phyloP scores from a whole-genome alignment of 2,888 invertebrate genomes.

The Abscondita cerata region DNA sequence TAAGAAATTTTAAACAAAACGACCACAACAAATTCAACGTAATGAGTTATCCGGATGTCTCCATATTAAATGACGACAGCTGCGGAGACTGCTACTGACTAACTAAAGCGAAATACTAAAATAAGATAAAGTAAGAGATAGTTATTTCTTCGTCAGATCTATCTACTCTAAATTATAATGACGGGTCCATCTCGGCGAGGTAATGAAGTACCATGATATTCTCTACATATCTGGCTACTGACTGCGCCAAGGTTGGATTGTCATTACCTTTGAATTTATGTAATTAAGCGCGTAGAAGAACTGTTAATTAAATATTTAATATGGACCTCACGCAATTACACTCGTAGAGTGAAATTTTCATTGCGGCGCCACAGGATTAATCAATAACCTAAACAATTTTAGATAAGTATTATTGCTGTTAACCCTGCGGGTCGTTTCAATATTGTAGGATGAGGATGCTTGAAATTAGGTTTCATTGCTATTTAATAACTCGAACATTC shows the following conservation, averaged over 20 bases:
- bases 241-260: conserved; percentile 35
- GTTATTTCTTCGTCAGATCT: conserved; percentile 43
- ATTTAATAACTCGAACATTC: conserved; percentile 2
- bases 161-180: conserved; percentile 47
- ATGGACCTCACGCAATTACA: conserved; percentile 29
- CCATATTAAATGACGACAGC: conserved; percentile 41
- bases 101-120: conserved; percentile 30
- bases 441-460: background rate
- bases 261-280: conserved; percentile 31
- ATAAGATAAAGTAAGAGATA: conserved; percentile 43
- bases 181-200: conserved; percentile 44
- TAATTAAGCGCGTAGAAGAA: conserved; percentile 31
- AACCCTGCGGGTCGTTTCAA: conserved; percentile 1
- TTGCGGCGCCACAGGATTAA: background rate
- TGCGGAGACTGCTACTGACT: conserved; percentile 39
- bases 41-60: conserved; percentile 34
- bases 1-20: too few relatives aligned
- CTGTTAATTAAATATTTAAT: conserved; percentile 39
- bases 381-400: background rate
- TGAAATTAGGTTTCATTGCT: background rate
- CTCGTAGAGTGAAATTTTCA: background rate
- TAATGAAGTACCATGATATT: conserved; percentile 46
- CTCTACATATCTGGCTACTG: conserved; percentile 33
- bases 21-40: conserved; percentile 3
- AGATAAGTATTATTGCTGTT: background rate